These are phyloP conservation scores for Drusus annulatus DNA, from an alignment of 1,140 invertebrate species.

Conservation along the genomic window DNA sequence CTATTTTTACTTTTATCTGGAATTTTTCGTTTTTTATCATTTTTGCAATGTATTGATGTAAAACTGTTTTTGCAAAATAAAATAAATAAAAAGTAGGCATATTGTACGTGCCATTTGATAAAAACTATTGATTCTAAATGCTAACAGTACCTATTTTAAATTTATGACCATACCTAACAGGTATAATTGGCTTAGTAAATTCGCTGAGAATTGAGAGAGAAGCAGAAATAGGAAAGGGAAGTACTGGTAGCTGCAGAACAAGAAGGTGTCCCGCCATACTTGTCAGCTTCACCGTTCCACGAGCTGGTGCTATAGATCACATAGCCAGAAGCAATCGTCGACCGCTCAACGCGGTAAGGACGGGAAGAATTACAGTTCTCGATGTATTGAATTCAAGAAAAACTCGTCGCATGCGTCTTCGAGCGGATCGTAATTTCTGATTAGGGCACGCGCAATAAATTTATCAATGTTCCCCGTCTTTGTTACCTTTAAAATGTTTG, in stretches of 20 bases:
- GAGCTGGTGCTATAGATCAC: slow-evolving; percentile 3
- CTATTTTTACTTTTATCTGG: too few relatives aligned
- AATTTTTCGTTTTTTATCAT: too few relatives aligned
- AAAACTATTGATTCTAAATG: too few relatives aligned
- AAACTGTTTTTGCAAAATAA: too few relatives aligned
- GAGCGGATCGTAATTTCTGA: slow-evolving; percentile 22
- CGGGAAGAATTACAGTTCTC: slow-evolving; percentile 28
- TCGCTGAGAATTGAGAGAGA: too few relatives aligned
- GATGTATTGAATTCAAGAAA: slow-evolving; percentile 18
- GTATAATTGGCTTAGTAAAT: too few relatives aligned
- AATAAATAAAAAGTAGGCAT: too few relatives aligned
- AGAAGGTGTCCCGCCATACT: slow-evolving; percentile 8
- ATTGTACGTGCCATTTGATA: too few relatives aligned
- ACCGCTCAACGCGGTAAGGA: slow-evolving; percentile 14
- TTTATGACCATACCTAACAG: too few relatives aligned
- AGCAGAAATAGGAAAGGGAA: too few relatives aligned
- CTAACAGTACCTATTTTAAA: too few relatives aligned
- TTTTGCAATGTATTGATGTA: too few relatives aligned
- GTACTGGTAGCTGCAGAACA: slow-evolving; percentile 7
- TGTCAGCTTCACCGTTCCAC: slow-evolving; percentile 10
- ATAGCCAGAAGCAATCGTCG: slow-evolving; percentile 21
- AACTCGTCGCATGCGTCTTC: slow-evolving; percentile 24
- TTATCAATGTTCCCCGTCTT: slow-evolving; percentile 11
- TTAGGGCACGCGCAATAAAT: slow-evolving; percentile 15
- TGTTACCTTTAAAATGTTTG: background rate